Percentiles rank a stretch among this genome's conserved stretches.
Evolutionary conservation across 2,888 invertebrate genomes (phyloP).

Genomic region (Embidobia sp.): DNA sequence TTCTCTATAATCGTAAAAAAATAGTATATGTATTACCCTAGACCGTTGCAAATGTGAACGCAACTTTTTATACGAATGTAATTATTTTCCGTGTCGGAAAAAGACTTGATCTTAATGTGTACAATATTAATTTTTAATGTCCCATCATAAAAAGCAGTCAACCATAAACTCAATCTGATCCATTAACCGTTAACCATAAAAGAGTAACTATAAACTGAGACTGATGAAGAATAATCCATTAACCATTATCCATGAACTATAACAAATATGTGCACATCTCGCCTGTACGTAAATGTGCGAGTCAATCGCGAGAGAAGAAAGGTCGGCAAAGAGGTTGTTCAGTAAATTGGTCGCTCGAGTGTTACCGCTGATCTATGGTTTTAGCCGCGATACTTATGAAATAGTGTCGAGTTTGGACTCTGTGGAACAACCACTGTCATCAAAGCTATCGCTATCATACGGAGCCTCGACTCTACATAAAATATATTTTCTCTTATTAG

Average conservation of each 20-base stretch:
- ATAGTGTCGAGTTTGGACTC: conserved; percentile 74
- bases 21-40: too few species aligned
- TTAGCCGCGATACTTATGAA: conserved; percentile 77
- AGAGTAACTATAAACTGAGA: conserved; percentile 51
- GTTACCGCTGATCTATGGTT: conserved; percentile 74
- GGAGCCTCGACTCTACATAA: not conserved
- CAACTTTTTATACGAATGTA: conserved; percentile 15
- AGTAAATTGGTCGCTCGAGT: conserved; percentile 77
- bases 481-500: conserved; percentile 1
- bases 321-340: conserved; percentile 77
- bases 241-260: conserved; percentile 56
- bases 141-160: conserved; percentile 45
- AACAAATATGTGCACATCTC: conserved; percentile 55
- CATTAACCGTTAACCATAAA: conserved; percentile 58
- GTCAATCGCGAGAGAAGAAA: conserved; percentile 68
- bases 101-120: conserved; percentile 40
- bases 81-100: conserved; percentile 36
- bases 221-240: conserved; percentile 55
- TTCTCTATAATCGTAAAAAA: too few species aligned
- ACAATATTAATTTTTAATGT: conserved; percentile 48
- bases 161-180: conserved; percentile 54
- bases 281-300: conserved; percentile 51
- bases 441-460: conserved; percentile 62
- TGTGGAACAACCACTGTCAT: conserved; percentile 73
- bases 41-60: conserved; percentile 15